Evolutionary conservation across 2,797 vertebrate species (phyloP), one percentile per base, ranked within the genome.

Genomic region (Loris lydekkerianus): DNA sequence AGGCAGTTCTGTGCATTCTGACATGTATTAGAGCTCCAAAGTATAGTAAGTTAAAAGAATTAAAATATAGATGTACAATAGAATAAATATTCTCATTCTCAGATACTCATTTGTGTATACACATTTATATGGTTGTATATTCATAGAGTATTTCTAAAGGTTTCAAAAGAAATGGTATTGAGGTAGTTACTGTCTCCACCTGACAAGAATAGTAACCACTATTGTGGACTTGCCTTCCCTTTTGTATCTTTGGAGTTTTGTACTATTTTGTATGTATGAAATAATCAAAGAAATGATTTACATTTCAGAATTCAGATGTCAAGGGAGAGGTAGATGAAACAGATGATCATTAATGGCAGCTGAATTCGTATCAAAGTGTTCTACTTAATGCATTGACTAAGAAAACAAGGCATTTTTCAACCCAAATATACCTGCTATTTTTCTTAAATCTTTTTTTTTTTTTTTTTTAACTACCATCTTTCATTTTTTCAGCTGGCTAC

Each of bases 401-500:
- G 40, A 58, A 86, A 96, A 76, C 10, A 61, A 78, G 31, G 21
- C 14, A 31, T 73, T 88, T 89, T 80, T 90, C 60, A 84, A 67
- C 70, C 72, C 63, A 67, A 31, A 40, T 83, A 13, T 65, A 53
- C 40, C 37, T 63, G 23, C 10, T 63, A n/a, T 69, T 86, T 3
- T 6, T 1, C 61, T 49, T 67, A 73, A 15, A 34, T 34, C 34
- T 53, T 23, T 80, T 43, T 10, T 40, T 61, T 20, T 23, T 18
- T n/a, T 81, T 43, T 31, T 61, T 49, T 61, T n/a, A 86, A 81
- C 37, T 17, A 29, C 37, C 8, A 6, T n/a, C 21, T 67, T 81
- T 94, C 34, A 82, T 77, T 94, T 21, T 92, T 29, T 23, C 73
- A 99, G 99, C 98, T 56, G 99, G 99, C 1, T 99, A 99, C 87